Base-by-base conservation (phyloP, 2,888 invertebrate genomes). In the Himalopsyche anomala region DNA sequence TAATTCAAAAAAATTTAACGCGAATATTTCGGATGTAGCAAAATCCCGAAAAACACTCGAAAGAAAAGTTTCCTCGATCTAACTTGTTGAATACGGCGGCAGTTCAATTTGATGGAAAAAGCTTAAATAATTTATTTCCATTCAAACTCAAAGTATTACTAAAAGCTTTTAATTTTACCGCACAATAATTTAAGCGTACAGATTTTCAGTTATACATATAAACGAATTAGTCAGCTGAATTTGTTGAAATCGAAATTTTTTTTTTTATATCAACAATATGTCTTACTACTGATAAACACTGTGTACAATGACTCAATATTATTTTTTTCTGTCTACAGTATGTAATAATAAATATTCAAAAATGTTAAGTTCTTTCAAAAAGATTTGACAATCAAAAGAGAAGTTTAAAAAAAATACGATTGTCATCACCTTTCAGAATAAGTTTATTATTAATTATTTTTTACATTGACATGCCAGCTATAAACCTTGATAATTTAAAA, bases 81-180 rank as follows among this genome's bases (percentile, higher is more conserved):
- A 62, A 62, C 62, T 62, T 62, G 62, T 62, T 62, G 62, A 62
- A 62, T 62, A 62, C 62, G n/a, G 62, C 19, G 28, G 62, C 62
- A 62, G 62, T 62, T 62, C 19, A 62, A 62, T 62, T 62, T 62
- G 19, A 62, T 28, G 62, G 62, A 19, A 62, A 62, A 62, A 62
- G 62, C 62, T 62, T 19, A 62, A 62, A 62, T 62, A 62, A 62
- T 62, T 62, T 62, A 62, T 19, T 62, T 62, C 19, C 62, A 62
- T 62, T 62, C 62, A 62, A 62, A 62, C 62, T 62, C 8, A 5
- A 28, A 62, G 19, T 62, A 19, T 28, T 51, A 51, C 51, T 15
- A 19, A 62, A 62, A 62, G 62, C 62, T 62, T 62, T 62, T 62
- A 62, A 62, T 62, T 62, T 62, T 62, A 28, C 62, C 62, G 62